These are phyloP conservation scores for Calephelis nemesis DNA, from an alignment of 1,140 invertebrate species.

Conservation along the genomic window DNA sequence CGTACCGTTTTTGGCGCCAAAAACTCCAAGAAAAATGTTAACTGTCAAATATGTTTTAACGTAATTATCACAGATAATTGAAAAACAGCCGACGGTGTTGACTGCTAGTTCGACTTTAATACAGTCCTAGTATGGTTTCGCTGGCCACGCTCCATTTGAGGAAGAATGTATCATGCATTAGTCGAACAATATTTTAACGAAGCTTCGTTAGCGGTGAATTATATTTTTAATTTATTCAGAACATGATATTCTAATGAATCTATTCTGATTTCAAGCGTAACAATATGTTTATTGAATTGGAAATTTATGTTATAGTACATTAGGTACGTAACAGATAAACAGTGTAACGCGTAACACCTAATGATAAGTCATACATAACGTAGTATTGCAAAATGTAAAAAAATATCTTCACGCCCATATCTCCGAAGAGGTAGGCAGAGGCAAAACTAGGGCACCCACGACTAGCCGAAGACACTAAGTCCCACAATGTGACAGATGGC, in stretches of 20 bases:
- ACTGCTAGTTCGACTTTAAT: constrained; percentile 57
- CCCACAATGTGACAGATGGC: no score
- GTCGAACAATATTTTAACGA: constrained; percentile 25
- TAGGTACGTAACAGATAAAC: not conserved
- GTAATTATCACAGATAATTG: constrained; percentile 31
- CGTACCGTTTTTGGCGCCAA: constrained; percentile 11
- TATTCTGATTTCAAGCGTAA: constrained; percentile 13
- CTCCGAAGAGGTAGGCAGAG: no score
- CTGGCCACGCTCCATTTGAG: constrained; percentile 67
- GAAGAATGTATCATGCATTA: constrained; percentile 64
- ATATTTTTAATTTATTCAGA: constrained; percentile 16
- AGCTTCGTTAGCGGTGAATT: constrained; percentile 16
- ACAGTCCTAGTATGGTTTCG: constrained; percentile 52
- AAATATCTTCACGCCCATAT: no score
- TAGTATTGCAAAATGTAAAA: no score
- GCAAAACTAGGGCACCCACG: no score
- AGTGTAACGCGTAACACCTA: no score
- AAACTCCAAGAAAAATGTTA: not conserved
- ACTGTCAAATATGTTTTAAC: constrained; percentile 38
- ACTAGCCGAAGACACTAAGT: no score
- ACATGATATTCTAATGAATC: constrained; percentile 14
- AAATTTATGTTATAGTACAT: constrained; percentile 2
- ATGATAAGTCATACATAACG: no score
- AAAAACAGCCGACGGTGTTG: constrained; percentile 53
- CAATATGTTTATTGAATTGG: constrained; percentile 5